These are phyloP conservation scores for Serripes groenlandicus DNA, from an alignment of 2,888 invertebrate genomes.

Conservation along the genomic window DNA sequence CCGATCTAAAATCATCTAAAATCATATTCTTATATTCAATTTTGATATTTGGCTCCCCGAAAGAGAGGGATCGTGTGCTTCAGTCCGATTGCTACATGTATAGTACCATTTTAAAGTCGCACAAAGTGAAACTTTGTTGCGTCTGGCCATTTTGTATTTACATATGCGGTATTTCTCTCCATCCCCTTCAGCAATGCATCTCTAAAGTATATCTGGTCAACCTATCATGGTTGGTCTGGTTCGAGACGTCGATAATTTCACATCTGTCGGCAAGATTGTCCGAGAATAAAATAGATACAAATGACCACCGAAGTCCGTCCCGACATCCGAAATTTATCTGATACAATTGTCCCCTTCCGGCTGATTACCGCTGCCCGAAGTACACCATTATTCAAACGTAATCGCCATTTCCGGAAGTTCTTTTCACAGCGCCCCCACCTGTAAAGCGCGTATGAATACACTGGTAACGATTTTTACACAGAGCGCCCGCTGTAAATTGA, in stretches of 20 bases:
- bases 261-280: conserved; percentile 18
- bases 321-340: conserved; percentile 17
- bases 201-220: no score
- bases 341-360: conserved; percentile 28
- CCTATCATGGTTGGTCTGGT: no score
- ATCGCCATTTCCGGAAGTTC: conserved; percentile 22
- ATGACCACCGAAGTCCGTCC: conserved; percentile 12
- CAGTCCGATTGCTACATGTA: no score
- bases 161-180: no score
- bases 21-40: no score
- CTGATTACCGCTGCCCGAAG: conserved; percentile 21
- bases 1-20: no score
- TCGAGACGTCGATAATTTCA: conserved; percentile 16
- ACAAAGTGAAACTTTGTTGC: no score
- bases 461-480: conserved; percentile 22
- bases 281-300: conserved; percentile 23
- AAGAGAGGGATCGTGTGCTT: no score
- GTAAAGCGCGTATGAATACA: conserved; percentile 21
- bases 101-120: no score
- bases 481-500: conserved; percentile 11
- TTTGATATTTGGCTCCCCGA: no score
- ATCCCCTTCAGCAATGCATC: no score
- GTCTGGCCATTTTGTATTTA: no score
- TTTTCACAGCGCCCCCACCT: conserved; percentile 18
- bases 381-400: conserved; percentile 21